Conservation (phyloP, 1,140 invertebrate species). For the Sinonovacula constricta region DNA sequence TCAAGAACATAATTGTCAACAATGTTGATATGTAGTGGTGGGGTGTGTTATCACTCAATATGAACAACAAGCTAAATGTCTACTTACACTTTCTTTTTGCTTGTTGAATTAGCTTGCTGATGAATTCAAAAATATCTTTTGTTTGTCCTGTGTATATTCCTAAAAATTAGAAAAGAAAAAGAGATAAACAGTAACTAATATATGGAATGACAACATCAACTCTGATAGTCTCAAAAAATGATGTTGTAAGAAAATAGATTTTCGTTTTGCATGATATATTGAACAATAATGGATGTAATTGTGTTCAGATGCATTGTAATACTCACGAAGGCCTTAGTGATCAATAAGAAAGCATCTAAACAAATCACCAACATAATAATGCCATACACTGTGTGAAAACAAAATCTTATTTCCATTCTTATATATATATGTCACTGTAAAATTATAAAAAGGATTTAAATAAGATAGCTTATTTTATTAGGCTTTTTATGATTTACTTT, state of each 20-base stretch:
- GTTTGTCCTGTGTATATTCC: constrained; percentile 85
- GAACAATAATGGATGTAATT: background rate
- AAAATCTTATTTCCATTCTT: no score
- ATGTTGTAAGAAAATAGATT: background rate
- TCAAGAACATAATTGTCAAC: no score
- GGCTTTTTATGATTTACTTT: no score
- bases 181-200: background rate
- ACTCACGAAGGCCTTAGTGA: background rate
- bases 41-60: no score
- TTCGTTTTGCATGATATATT: no score
- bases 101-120: constrained; percentile 91
- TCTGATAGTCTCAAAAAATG: background rate
- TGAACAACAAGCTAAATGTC: constrained; percentile 5
- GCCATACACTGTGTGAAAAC: no score
- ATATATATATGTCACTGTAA: no score
- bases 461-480: no score
- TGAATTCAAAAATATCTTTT: constrained; percentile 97
- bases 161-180: constrained; percentile 54
- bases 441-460: no score
- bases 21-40: no score
- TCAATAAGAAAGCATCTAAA: no score
- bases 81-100: constrained; percentile 77
- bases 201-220: background rate
- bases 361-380: no score
- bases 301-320: background rate